Conservation (phyloP, 1,140 invertebrate species). For the Ephestia elutella region DNA sequence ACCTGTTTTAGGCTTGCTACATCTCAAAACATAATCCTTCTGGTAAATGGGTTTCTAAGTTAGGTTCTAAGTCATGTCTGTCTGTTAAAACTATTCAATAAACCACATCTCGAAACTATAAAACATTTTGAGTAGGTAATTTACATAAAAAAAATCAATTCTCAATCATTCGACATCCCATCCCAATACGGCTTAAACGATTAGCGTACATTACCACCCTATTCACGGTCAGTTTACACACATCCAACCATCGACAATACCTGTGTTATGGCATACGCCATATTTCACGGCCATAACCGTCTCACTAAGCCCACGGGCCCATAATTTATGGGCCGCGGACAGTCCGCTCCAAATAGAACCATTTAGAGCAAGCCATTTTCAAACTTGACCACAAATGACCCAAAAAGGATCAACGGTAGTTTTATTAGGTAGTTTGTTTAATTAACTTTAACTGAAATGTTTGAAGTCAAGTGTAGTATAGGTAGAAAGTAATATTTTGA, state of each 20-base stretch:
- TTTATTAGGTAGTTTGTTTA: background rate
- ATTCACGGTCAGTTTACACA: background rate
- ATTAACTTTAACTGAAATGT: too few species aligned
- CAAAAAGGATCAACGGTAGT: conserved; percentile 25
- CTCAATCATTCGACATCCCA: background rate
- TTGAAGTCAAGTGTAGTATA: too few species aligned
- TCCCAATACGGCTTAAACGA: background rate
- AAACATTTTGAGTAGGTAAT: too few species aligned
- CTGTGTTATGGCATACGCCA: background rate
- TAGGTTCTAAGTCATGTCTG: too few species aligned
- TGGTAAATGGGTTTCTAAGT: too few species aligned
- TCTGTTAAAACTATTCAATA: too few species aligned
- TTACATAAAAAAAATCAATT: background rate
- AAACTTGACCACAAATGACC: conserved; percentile 21
- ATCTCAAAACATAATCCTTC: too few species aligned
- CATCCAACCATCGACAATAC: background rate
- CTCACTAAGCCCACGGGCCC: conserved; percentile 30
- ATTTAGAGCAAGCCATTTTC: conserved; percentile 26
- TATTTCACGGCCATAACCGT: background rate
- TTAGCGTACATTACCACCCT: background rate
- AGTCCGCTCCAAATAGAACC: conserved; percentile 49
- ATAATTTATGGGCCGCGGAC: conserved; percentile 60
- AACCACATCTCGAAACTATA: too few species aligned
- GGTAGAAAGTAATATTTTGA: too few species aligned
- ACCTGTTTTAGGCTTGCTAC: too few species aligned